These are phyloP conservation scores for Blastobasis lacticolella DNA, from an alignment of 2,888 invertebrate species.

Conservation along the genomic window DNA sequence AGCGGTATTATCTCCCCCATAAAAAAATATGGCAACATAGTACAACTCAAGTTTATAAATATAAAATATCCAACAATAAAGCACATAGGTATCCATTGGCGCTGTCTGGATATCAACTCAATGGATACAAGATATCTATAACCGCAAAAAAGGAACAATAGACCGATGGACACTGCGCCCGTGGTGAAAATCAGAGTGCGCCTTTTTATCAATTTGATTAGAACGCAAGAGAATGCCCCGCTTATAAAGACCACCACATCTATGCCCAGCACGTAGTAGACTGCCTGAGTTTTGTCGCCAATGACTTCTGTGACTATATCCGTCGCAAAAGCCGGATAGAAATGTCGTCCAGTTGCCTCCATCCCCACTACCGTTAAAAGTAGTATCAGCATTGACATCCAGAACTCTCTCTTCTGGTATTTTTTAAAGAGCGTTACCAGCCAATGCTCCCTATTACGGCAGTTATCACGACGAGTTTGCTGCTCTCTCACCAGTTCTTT, in stretches of 20 bases:
- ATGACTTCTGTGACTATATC: constrained; percentile 27
- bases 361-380: constrained; percentile 20
- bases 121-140: constrained; percentile 18
- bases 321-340: constrained; percentile 28
- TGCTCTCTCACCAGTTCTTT: constrained; percentile 26
- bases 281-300: constrained; percentile 13
- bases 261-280: constrained; percentile 25
- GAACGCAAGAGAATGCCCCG: constrained; percentile 13
- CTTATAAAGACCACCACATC: constrained; percentile 25
- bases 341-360: constrained; percentile 27
- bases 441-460: neutral
- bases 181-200: constrained; percentile 27
- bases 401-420: constrained; percentile 18
- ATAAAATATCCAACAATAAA: constrained; percentile 24
- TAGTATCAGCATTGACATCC: constrained; percentile 22
- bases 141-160: constrained; percentile 18
- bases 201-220: constrained; percentile 19
- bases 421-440: constrained; percentile 11
- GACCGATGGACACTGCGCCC: constrained; percentile 18
- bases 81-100: constrained; percentile 18
- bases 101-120: constrained; percentile 13
- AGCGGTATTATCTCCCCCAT: constrained; percentile 30
- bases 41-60: constrained; percentile 26
- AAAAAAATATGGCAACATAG: constrained; percentile 23
- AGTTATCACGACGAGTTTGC: neutral